Conservation (phyloP, 2,888 invertebrate species). For the Ichneumoninae sp. region DNA sequence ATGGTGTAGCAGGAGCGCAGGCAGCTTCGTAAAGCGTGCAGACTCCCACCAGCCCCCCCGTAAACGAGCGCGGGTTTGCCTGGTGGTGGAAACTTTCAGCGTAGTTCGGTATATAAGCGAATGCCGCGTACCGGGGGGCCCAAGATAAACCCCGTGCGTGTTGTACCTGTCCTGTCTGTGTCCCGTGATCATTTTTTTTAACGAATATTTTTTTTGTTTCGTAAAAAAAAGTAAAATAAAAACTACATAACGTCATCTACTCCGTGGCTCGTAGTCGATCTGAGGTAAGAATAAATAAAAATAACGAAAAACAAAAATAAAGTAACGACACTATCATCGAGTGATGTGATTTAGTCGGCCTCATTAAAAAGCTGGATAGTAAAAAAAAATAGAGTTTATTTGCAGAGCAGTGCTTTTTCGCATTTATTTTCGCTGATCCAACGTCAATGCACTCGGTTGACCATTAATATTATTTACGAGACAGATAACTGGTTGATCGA, state of each 20-base stretch:
- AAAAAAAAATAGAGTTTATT: background rate
- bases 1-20: slow-evolving; percentile 1
- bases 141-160: slow-evolving; percentile 82
- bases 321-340: background rate
- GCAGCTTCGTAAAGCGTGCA: slow-evolving; percentile 43
- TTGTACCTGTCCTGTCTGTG: slow-evolving; percentile 75
- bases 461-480: slow-evolving; percentile 5
- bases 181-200: slow-evolving; percentile 54
- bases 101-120: slow-evolving; percentile 83
- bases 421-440: background rate
- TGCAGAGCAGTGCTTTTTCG: background rate
- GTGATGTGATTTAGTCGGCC: slow-evolving; percentile 7
- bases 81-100: slow-evolving; percentile 83
- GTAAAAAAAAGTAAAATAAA: slow-evolving; percentile 10
- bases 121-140: slow-evolving; percentile 79
- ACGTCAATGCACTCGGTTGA: slow-evolving; percentile 4
- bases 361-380: background rate
- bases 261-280: slow-evolving; percentile 17
- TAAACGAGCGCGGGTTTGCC: slow-evolving; percentile 70
- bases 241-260: slow-evolving; percentile 1
- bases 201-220: slow-evolving; percentile 14
- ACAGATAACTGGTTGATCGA: slow-evolving; percentile 28
- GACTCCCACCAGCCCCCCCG: slow-evolving; percentile 70
- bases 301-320: background rate
- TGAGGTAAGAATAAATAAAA: slow-evolving; percentile 48